Percentiles rank a stretch among this genome's conserved stretches.
These are phyloP conservation scores for Albula glossodonta DNA, from an alignment of 2,113 vertebrate species.

Conservation along the genomic window DNA sequence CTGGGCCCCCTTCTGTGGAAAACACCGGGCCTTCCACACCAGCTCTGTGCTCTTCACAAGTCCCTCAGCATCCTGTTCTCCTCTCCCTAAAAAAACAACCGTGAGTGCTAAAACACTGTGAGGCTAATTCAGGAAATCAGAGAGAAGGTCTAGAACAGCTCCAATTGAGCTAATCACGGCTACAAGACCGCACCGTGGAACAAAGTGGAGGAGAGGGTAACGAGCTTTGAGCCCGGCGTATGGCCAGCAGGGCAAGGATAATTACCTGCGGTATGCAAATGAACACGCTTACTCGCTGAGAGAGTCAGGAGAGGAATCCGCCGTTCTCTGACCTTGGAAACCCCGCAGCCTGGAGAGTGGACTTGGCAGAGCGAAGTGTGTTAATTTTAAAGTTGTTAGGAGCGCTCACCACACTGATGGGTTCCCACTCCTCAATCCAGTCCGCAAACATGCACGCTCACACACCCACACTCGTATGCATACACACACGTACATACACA, in stretches of 20 bases:
- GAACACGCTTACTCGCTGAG: constrained; percentile 37
- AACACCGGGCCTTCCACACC: too few species aligned
- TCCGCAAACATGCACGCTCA: not conserved
- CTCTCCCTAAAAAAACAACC: not conserved
- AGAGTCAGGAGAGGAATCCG: not conserved
- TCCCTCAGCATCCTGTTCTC: too few species aligned
- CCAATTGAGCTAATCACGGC: constrained; percentile 46
- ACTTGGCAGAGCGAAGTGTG: not conserved
- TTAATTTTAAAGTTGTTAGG: not conserved
- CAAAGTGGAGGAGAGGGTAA: constrained; percentile 45
- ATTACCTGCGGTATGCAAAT: constrained; percentile 56
- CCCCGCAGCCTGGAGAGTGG: not conserved
- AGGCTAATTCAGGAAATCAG: constrained; percentile 29
- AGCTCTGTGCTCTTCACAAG: too few species aligned
- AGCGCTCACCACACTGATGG: not conserved
- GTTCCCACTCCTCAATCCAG: constrained; percentile 27
- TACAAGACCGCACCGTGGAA: constrained; percentile 44
- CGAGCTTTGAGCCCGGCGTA: constrained; percentile 40
- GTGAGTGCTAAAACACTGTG: not conserved
- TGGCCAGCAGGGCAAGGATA: constrained; percentile 51
- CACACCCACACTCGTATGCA: not conserved
- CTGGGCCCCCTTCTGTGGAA: too few species aligned
- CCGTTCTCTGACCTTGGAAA: too few species aligned
- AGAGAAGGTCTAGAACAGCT: constrained; percentile 37
- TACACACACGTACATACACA: not conserved